Conservation (phyloP, 2,888 invertebrate species). For the Dastarcus helophoroides region DNA sequence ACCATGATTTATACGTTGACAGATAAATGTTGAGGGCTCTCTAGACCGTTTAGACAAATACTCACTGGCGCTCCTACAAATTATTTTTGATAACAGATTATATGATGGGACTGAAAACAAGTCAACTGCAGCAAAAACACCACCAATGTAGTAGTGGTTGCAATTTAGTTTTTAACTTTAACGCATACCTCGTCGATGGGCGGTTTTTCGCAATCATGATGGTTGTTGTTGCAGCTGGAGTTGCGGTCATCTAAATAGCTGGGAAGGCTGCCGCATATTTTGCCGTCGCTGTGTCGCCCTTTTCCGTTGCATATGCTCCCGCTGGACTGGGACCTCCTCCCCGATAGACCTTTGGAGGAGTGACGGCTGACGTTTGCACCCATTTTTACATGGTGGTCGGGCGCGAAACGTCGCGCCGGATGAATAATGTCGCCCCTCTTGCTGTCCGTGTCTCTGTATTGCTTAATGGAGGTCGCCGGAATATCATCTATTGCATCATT, state of each 20-base stretch:
- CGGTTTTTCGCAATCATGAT: constrained; percentile 31
- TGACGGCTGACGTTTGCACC: constrained; percentile 71
- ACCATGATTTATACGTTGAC: no score
- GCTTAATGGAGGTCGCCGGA: no score
- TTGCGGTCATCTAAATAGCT: constrained; percentile 55
- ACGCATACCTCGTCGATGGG: constrained; percentile 29
- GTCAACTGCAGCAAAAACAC: no score
- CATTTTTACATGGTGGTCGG: constrained; percentile 50
- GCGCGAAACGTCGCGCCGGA: constrained; percentile 32
- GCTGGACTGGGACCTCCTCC: constrained; percentile 60
- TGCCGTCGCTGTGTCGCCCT: constrained; percentile 24
- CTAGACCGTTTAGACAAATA: no score
- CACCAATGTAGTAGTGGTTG: no score
- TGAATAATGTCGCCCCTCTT: constrained; percentile 41
- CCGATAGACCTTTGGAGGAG: constrained; percentile 59
- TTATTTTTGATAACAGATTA: no score
- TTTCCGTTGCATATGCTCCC: constrained; percentile 58
- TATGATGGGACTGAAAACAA: no score
- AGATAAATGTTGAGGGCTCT: no score
- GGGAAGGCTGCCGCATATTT: constrained; percentile 50
- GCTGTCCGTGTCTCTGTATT: no score
- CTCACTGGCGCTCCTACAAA: no score
- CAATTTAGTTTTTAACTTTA: no score
- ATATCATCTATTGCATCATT: no score
- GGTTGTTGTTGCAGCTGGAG: constrained; percentile 33